Base-by-base conservation (phyloP, 2,888 invertebrate species). In the Chrysolina americana region DNA sequence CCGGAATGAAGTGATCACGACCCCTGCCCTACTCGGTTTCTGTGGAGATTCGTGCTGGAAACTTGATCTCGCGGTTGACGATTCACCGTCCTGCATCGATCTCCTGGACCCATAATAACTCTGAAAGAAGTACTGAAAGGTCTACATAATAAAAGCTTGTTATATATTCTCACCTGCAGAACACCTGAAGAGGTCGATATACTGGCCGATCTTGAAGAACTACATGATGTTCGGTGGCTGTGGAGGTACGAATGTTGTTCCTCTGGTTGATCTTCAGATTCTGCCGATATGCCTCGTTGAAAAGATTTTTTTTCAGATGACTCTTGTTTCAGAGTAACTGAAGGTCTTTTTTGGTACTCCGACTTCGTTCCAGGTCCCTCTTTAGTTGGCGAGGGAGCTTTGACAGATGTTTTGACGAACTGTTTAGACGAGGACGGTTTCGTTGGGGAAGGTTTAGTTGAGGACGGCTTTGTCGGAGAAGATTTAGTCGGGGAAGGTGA, bases 1-100 rank as follows among this genome's bases (percentile, higher is more conserved):
- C 66, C 96, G 89, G 83, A 95, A 96, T 2, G 96, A 96, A 1
- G 97, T 97, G 72, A 97, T 96, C 68, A 97, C 96, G 9, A 96
- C 96, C 0, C 97, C 97, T 1, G 95, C 96, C 87, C 95, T 95
- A 79, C 91, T 91, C n/a, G 90, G 89, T 82, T 91, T 90, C 79
- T 89, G 90, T 0, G 91, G 90, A 1, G 90, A 89, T 81, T 92
- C 92, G 72, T 90, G 90, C 82, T 91, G 91, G 83, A 93, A 91
- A 80, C 92, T 92, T 64, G 92, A 90, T 62, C 93, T 86, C 1
- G 91, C 90, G 9, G 92, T 91, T 44, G 87, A 86, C 6, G 85
- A 82, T 41, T 86, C 86, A 1, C 84, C 84, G 65, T 90, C 90
- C 79, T 89, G 89, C 77, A 89, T 87, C 10, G 89, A 90, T 70